These are phyloP conservation scores for Ips nitidus DNA, from an alignment of 1,140 invertebrate genomes.

Conservation along the genomic window DNA sequence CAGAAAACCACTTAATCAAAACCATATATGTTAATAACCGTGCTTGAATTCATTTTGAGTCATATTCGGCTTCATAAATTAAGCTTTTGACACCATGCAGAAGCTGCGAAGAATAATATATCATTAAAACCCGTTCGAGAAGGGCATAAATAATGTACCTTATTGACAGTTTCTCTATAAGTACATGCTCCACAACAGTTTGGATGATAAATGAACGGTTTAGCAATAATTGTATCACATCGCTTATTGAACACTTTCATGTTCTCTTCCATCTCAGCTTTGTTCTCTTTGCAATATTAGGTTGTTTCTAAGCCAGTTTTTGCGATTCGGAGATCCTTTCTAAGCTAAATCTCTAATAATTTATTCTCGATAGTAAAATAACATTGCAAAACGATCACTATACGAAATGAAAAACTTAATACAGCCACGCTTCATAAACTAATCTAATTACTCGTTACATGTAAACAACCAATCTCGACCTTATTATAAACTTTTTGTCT, in stretches of 20 bases:
- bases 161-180: conserved; percentile 26
- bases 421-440: conserved; percentile 21
- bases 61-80: conserved; percentile 21
- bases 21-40: conserved; percentile 3
- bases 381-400: conserved; percentile 12
- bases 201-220: conserved; percentile 19
- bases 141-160: conserved; percentile 19
- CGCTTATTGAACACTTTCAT: conserved; percentile 15
- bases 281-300: too few relatives aligned
- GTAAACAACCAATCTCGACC: conserved; percentile 13
- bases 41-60: conserved; percentile 14
- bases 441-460: conserved; percentile 25
- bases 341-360: background rate
- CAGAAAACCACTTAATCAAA: background rate
- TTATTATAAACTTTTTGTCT: conserved; percentile 10
- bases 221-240: conserved; percentile 20
- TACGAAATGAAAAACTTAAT: conserved; percentile 14
- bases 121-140: conserved; percentile 17
- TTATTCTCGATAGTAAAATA: background rate
- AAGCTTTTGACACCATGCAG: conserved; percentile 20
- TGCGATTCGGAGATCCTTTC: background rate
- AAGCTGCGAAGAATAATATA: conserved; percentile 25
- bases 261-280: background rate
- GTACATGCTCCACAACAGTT: conserved; percentile 23
- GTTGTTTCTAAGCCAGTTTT: too few relatives aligned